Base-by-base conservation (phyloP, 1,140 invertebrate species). In the Zaprionus africanus region DNA sequence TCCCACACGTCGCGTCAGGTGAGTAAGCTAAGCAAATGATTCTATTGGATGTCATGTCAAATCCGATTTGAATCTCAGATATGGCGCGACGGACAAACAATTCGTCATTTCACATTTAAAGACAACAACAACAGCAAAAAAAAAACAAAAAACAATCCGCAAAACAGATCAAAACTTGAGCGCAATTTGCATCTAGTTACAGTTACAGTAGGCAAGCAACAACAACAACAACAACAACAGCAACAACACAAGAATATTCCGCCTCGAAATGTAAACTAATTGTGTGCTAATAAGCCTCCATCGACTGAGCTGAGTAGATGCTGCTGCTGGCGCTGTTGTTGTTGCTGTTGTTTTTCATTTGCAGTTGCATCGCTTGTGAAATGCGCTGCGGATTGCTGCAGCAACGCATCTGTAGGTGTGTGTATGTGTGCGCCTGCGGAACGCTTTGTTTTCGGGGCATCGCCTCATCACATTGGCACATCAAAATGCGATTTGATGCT, bases 261-360 rank as follows among this genome's bases (percentile, higher is more conserved):
- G 58, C 31, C n/a, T 63, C 61, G 26, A 72, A 62, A 57, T 67
- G 63, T 67, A 53, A 77, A 70, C 78, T 78, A 79, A 82, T 90
- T 90, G 85, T 85, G 85, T 85, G 85, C 79, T 90, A 79, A 90
- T 90, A 85, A 90, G 76, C 57, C 51, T 59, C 72, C 72, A 73
- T 59, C 77, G 62, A 36, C 24, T 22, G 24, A 24, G 67, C 68
- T 34, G 31, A 34, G 31, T 34, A 34, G 31, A 31, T 31, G 31
- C 31, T 31, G 9, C 31, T 7, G 28, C 28, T 22, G 56, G 31
- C 26, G 26, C 38, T 62, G 60, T 26, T 62, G 34, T 5, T 69
- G 22, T 28, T 53, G 36, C 9, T 61, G 24, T 15, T 41, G 46
- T 53, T 22, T 53, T 62, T 13, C 41, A 46, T 13, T 58, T 70